phyloP scores from a whole-genome alignment of 2,888 invertebrate genomes.

The Hedychridium roseum region DNA sequence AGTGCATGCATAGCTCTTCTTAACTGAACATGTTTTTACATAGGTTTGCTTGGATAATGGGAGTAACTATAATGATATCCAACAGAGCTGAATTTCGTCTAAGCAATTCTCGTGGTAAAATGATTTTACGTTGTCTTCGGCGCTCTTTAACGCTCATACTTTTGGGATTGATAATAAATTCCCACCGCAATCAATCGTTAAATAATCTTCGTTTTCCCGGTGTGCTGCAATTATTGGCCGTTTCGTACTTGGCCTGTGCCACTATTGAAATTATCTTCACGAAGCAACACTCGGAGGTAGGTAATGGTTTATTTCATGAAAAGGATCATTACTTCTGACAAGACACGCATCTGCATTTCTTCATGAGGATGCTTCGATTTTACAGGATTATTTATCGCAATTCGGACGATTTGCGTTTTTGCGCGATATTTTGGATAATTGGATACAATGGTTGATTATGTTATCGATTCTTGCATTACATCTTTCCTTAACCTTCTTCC shows the following conservation, averaged over 20 bases:
- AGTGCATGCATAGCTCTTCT: background rate
- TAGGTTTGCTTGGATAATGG: conserved; percentile 91
- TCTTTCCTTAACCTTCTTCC: conserved; percentile 72
- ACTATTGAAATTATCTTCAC: conserved; percentile 70
- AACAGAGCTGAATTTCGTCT: conserved; percentile 75
- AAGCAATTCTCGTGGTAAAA: conserved; percentile 68
- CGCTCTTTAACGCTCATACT: conserved; percentile 71
- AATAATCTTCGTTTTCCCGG: conserved; percentile 76
- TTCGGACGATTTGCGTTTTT: conserved; percentile 65
- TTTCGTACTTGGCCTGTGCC: conserved; percentile 80
- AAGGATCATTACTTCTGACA: background rate
- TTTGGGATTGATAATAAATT: conserved; percentile 73
- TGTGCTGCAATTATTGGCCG: conserved; percentile 83
- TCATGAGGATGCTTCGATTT: conserved; percentile 10
- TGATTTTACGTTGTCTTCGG: conserved; percentile 65
- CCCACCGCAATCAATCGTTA: conserved; percentile 62
- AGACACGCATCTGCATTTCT: background rate
- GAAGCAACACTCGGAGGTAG: conserved; percentile 57
- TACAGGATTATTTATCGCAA: conserved; percentile 56
- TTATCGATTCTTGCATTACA: conserved; percentile 70
- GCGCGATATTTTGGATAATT: conserved; percentile 71
- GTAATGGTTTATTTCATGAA: conserved; percentile 12
- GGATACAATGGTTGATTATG: conserved; percentile 80
- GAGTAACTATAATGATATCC: conserved; percentile 78
- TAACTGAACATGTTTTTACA: conserved; percentile 15